A percentile compares a stretch with the other conserved stretches of the same genome.
These are phyloP conservation scores for Vanessa tameamea DNA, from an alignment of 1,140 invertebrate species.

Conservation along the genomic window DNA sequence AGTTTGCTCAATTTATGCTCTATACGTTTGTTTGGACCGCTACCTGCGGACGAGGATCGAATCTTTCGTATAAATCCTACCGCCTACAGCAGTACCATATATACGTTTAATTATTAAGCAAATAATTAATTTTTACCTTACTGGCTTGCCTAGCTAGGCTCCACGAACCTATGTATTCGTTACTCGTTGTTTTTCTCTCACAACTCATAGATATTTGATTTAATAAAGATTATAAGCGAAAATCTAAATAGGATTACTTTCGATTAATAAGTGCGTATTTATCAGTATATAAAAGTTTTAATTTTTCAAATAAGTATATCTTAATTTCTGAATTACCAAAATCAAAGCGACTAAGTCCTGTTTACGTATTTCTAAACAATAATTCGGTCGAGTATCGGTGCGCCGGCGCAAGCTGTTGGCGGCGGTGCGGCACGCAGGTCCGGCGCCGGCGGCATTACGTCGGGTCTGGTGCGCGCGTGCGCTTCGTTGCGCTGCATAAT, in stretches of 20 bases:
- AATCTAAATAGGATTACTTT: neutral
- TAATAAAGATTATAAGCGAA: too few species aligned
- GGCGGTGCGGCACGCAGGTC: slow-evolving; percentile 13
- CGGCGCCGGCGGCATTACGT: slow-evolving; percentile 72
- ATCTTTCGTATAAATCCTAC: slow-evolving; percentile 4
- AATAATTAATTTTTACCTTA: too few species aligned
- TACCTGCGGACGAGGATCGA: slow-evolving; percentile 17
- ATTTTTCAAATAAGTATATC: neutral
- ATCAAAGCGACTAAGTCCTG: neutral
- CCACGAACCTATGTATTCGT: too few species aligned
- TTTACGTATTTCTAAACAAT: neutral
- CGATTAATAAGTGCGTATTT: neutral
- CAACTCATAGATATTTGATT: too few species aligned
- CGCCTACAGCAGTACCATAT: slow-evolving; percentile 2
- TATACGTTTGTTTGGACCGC: slow-evolving; percentile 23
- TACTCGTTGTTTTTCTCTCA: too few species aligned
- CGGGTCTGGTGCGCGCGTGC: slow-evolving; percentile 70
- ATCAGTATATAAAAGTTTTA: neutral
- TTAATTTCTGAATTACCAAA: neutral
- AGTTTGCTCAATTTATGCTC: slow-evolving; percentile 21
- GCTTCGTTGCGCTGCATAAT: slow-evolving; percentile 61
- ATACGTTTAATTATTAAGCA: neutral
- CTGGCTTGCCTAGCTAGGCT: too few species aligned
- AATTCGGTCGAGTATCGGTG: neutral
- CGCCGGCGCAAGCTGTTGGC: slow-evolving; percentile 18